Conservation (phyloP, 2,797 vertebrate species). For the Rhinella marina region DNA sequence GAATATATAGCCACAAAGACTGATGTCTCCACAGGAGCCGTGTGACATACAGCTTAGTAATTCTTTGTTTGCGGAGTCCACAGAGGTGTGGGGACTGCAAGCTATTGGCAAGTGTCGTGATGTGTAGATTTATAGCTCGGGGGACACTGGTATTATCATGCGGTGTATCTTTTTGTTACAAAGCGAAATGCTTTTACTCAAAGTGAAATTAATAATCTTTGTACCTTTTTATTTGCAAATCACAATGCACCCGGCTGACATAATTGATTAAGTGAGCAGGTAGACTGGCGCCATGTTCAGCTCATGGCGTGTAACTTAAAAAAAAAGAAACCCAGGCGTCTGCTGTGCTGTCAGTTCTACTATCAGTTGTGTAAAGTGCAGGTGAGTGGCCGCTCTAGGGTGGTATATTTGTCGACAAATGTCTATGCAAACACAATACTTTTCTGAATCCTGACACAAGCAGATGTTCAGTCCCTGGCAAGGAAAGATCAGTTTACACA, state of each 20-base stretch:
- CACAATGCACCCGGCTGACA: background rate
- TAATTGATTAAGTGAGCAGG: conserved; percentile 70
- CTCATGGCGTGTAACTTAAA: conserved; percentile 63
- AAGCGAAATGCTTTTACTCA: conserved; percentile 59
- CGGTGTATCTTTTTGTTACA: conserved; percentile 45
- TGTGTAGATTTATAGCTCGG: conserved; percentile 56
- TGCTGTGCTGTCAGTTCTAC: conserved; percentile 62
- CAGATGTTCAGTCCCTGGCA: conserved; percentile 75
- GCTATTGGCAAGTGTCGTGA: background rate
- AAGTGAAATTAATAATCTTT: conserved; percentile 62
- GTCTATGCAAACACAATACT: conserved; percentile 74
- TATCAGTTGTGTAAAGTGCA: conserved; percentile 69
- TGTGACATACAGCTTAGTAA: background rate
- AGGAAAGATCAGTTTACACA: conserved; percentile 73
- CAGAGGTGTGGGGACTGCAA: conserved; percentile 40
- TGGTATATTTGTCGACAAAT: conserved; percentile 74
- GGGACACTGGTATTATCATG: background rate
- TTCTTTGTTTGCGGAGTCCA: background rate
- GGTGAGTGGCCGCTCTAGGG: conserved; percentile 67
- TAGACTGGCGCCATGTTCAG: conserved; percentile 69
- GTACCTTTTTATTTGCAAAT: conserved; percentile 62
- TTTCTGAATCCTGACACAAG: conserved; percentile 67
- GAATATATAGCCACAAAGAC: too few relatives aligned
- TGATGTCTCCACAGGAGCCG: background rate
- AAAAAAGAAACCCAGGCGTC: conserved; percentile 66